phyloP scores from a whole-genome alignment of 2,888 invertebrate genomes.

The Pachycephus smyrnensis region DNA sequence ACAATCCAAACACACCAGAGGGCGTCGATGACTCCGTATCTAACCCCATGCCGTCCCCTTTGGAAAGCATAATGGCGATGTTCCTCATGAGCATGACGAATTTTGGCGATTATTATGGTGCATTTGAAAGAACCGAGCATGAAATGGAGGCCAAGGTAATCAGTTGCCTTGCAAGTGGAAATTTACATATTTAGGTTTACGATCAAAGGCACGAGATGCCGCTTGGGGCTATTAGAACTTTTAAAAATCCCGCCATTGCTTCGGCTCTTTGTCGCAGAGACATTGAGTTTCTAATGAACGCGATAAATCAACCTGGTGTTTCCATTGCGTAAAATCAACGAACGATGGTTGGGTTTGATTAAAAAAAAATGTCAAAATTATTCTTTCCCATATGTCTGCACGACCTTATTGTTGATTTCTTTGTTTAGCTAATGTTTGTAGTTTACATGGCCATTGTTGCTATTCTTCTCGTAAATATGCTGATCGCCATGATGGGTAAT shows the following conservation, averaged over 20 bases:
- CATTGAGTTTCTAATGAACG: background rate
- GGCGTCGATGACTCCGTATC: slow-evolving; percentile 84
- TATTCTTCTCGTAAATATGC: slow-evolving; percentile 94
- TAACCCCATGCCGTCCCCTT: slow-evolving; percentile 91
- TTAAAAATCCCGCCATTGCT: background rate
- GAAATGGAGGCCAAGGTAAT: slow-evolving; percentile 88
- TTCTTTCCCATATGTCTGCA: background rate
- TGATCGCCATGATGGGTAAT: slow-evolving; percentile 99
- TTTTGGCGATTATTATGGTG: slow-evolving; percentile 94
- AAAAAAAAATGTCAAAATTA: background rate
- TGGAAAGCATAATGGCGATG: slow-evolving; percentile 97
- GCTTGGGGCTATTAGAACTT: background rate
- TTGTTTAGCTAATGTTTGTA: slow-evolving; percentile 84
- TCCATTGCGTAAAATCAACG: background rate
- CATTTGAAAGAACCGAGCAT: slow-evolving; percentile 90
- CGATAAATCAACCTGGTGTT: background rate
- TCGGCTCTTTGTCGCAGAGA: background rate
- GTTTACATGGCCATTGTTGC: slow-evolving; percentile 98
- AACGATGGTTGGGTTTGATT: background rate
- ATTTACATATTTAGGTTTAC: slow-evolving; percentile 28
- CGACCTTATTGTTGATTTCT: slow-evolving; percentile 4
- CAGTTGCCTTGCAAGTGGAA: background rate
- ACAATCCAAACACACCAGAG: slow-evolving; percentile 85
- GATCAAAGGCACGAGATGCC: slow-evolving; percentile 17
- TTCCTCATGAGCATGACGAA: slow-evolving; percentile 98